Base-by-base conservation (phyloP, 92 coral and sea anemone genomes). In the Desmophyllum pertusum region DNA sequence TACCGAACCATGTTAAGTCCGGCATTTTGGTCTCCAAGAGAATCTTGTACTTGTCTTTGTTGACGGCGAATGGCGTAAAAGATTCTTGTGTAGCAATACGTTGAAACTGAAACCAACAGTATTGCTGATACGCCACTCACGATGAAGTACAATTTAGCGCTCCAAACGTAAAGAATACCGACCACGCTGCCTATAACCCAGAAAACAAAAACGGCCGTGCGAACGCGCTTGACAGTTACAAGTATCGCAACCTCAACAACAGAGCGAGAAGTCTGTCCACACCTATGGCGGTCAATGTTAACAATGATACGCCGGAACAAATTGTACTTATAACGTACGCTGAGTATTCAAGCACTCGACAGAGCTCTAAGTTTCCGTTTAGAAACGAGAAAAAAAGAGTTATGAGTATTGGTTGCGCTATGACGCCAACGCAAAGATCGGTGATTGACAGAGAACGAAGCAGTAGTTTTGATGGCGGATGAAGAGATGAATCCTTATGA, bases 241-340 rank as follows among this genome's bases (percentile, higher is more conserved):
- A 73, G 76, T 76, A 84, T 43, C 75, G 65, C 10, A 63, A 27
- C 15, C 59, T 29, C 62, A 84, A 76, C 15, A 33, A 18, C 31
- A 84, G 52, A 0, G 83, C 88, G 37, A 84, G 71, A 4, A 75
- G 69, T 45, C 88, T 43, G 66, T 84, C 82, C 33, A 84, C 50
- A 43, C 86, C 33, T 27, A 73, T 62, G 33, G 86, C 71, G 21
- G 69, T 83, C 55, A 83, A 10, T 59, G 79, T 73, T 6, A 50
- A 23, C 55, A 83, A 55, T 1, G 86, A 83, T 31, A 57, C 53
- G 7, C 86, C 86, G 7, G 81, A 10, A 25, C 73, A 72, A 62
- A 73, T 40, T 27, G 84, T 31, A 19, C 38, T 79, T 33, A 53
- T 21, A 46, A 66, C 59, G 15, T n/a, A 43, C 8, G 66, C 8